Conservation (phyloP, 2,888 invertebrate genomes). For the Kryphioiulus occultus region DNA sequence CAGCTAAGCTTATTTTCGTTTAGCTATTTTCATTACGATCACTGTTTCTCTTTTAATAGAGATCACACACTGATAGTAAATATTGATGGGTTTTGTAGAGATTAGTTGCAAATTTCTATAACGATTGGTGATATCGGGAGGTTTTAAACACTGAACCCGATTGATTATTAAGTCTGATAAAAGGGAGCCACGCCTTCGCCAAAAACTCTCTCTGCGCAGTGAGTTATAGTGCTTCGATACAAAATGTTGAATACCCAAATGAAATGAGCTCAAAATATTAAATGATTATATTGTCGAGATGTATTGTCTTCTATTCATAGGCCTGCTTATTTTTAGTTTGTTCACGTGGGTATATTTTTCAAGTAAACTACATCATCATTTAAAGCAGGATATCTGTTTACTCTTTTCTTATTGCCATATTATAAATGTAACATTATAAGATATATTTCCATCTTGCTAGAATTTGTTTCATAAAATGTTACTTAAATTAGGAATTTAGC, state of each 20-base stretch:
- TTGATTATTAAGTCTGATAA: too few relatives aligned
- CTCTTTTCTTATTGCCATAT: constrained; percentile 22
- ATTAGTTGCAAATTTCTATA: neutral
- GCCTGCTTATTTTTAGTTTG: neutral
- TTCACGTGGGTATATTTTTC: neutral
- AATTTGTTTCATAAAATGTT: constrained; percentile 44
- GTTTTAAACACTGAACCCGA: neutral
- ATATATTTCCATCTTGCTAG: constrained; percentile 19
- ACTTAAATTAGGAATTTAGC: constrained; percentile 11
- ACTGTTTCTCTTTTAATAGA: neutral
- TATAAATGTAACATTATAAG: constrained; percentile 35
- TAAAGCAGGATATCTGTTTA: neutral
- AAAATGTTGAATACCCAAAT: too few relatives aligned
- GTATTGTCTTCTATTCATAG: neutral
- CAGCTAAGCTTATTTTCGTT: neutral
- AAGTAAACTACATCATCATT: neutral
- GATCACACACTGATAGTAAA: neutral
- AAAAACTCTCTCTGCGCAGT: neutral
- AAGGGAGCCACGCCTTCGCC: neutral
- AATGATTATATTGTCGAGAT: neutral
- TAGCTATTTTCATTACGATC: neutral
- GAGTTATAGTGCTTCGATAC: neutral
- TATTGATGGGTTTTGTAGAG: neutral
- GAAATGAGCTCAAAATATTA: too few relatives aligned
- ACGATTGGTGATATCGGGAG: neutral